Base-by-base conservation (phyloP, 2,797 vertebrate genomes). In the Anas georgica region DNA sequence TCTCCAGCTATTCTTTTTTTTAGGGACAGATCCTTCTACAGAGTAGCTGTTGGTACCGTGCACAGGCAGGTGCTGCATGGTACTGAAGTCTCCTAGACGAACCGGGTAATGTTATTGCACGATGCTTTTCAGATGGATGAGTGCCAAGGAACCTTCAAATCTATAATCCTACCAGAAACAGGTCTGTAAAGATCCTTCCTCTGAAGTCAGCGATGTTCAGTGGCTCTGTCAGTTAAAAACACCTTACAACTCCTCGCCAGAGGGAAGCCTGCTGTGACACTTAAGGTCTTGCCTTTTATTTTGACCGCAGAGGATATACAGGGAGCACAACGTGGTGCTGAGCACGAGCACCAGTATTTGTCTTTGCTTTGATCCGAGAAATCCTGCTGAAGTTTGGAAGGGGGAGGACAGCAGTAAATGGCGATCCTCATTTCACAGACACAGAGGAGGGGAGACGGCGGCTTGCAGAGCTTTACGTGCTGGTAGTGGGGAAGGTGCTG, bases 241-340 rank as follows among this genome's bases (percentile, higher is more conserved):
- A 41, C 16, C 48, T 48, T 16, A 14, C 5, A 21, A 48, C 58
- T 26, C 20, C 26, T 29, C 25, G 17, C 50, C 31, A 7, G 33
- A 43, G 45, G 67, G 18, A 63, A 62, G 15, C 60, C 60, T 45
- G 59, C 31, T 37, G 43, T 46, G 0, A 0, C 12, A 25, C 9
- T 46, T 33, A 13, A 48, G 35, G 41, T 45, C 37, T 48, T 45
- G 23, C 31, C 26, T 60, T 48, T 2, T 11, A 4, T 56, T 72
- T 66, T 17, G 35, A 29, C 60, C 0, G 2, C 35, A 17, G 45
- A 29, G 9, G 39, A 25, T 4, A n/a, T 3, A 17, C 17, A 17
- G 12, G 22, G 37, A 46, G 20, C 6, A 55, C 46, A 46, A 22
- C 0, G 0, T 17, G 15, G 8, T n/a, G 45, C 13, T 54, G 45